These are phyloP conservation scores for Drosophila triauraria DNA, from an alignment of 1,140 invertebrate species.

Conservation along the genomic window DNA sequence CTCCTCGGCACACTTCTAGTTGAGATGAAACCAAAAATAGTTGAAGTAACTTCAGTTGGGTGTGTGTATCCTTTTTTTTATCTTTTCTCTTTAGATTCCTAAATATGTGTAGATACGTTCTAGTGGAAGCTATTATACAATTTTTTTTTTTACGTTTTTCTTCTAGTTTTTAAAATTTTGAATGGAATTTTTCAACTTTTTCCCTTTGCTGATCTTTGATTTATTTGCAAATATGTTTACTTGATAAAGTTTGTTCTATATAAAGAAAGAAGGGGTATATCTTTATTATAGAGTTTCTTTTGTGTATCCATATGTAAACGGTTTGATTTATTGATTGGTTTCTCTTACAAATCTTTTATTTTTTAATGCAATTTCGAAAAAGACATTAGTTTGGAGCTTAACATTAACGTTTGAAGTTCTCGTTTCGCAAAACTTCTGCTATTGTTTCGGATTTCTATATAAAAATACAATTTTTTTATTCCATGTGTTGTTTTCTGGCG, in stretches of 20 bases:
- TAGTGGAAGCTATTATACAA: constrained; percentile 72
- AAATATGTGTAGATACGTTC: constrained; percentile 39
- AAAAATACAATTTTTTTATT: constrained; percentile 67
- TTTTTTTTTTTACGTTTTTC: constrained; percentile 14
- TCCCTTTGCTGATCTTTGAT: constrained; percentile 4
- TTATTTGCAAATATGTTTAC: constrained; percentile 5
- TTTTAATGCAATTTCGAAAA: constrained; percentile 39
- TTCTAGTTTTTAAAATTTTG: constrained; percentile 29
- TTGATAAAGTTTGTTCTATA: neutral
- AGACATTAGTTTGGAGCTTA: constrained; percentile 40
- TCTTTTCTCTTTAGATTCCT: constrained; percentile 5
- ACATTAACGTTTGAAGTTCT: constrained; percentile 51
- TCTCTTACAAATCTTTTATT: constrained; percentile 34
- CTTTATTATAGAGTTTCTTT: constrained; percentile 32
- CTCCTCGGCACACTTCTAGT: constrained; percentile 8
- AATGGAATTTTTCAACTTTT: constrained; percentile 14
- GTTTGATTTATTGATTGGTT: constrained; percentile 41
- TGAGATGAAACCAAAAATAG: constrained; percentile 66
- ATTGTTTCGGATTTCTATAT: constrained; percentile 56
- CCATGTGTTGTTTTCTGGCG: constrained; percentile 54
- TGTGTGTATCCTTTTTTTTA: constrained; percentile 3
- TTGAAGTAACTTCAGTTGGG: constrained; percentile 70
- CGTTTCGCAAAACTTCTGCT: constrained; percentile 40
- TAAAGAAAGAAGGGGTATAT: constrained; percentile 12
- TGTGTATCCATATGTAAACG: constrained; percentile 31